Conservation (phyloP, 2,797 vertebrate species). For the Choloepus didactylus region DNA sequence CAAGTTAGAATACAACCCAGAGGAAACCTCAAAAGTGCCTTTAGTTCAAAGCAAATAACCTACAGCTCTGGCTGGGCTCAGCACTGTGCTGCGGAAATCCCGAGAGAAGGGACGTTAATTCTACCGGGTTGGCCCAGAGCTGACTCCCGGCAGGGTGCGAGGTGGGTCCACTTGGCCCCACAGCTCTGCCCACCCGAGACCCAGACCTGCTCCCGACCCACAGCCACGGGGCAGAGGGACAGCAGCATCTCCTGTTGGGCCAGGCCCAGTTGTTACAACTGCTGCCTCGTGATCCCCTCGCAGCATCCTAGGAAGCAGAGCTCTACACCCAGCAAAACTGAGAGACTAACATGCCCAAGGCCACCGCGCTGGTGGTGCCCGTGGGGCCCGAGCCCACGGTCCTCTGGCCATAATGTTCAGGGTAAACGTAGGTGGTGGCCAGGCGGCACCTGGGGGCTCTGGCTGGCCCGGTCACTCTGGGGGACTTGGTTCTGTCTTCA, state of each 20-base stretch:
- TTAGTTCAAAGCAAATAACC: conserved; percentile 38
- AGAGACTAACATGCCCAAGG: not conserved
- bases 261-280: not conserved
- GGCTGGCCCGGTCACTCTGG: not conserved
- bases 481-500: not conserved
- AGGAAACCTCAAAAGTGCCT: conserved; percentile 20
- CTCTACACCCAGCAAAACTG: not conserved
- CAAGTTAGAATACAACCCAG: not conserved
- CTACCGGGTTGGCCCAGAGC: not conserved
- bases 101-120: not conserved
- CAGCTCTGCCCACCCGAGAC: not conserved
- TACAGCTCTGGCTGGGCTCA: not conserved
- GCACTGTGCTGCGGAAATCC: not conserved
- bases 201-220: not conserved
- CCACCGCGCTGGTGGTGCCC: not conserved
- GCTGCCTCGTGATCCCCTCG: not conserved
- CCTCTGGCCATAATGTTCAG: fast-evolving
- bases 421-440: not conserved
- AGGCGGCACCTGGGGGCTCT: too few relatives aligned
- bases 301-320: not conserved
- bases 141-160: not conserved
- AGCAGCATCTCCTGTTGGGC: not conserved
- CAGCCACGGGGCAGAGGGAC: not conserved
- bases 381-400: not conserved
- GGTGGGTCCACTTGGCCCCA: not conserved